A percentile compares a stretch with the other conserved stretches of the same genome.
phyloP scores from a whole-genome alignment of 1,140 invertebrate genomes.

The Drosophila tsacasi region DNA sequence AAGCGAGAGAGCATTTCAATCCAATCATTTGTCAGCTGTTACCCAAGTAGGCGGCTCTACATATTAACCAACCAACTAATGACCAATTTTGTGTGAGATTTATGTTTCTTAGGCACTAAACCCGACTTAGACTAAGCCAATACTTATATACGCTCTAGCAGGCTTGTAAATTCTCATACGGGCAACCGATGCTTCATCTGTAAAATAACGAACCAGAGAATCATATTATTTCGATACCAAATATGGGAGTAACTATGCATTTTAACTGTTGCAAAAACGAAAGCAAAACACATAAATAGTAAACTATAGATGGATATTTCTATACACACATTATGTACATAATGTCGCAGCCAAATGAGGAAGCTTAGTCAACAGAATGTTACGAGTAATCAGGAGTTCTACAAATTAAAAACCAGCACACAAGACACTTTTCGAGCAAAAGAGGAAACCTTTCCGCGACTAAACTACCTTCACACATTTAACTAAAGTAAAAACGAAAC shows the following conservation, averaged over 20 bases:
- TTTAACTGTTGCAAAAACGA: slow-evolving; percentile 60
- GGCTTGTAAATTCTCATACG: slow-evolving; percentile 78
- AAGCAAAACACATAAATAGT: slow-evolving; percentile 47
- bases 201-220: slow-evolving; percentile 63
- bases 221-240: slow-evolving; percentile 67
- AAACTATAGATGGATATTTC: slow-evolving; percentile 53
- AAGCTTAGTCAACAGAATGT: slow-evolving; percentile 36
- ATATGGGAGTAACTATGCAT: slow-evolving; percentile 53
- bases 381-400: slow-evolving; percentile 38
- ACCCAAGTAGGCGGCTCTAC: slow-evolving; percentile 23
- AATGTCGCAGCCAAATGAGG: slow-evolving; percentile 63
- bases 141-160: slow-evolving; percentile 42
- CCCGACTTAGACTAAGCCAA: slow-evolving; percentile 49
- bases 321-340: slow-evolving; percentile 45
- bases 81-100: slow-evolving; percentile 73
- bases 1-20: slow-evolving; percentile 27
- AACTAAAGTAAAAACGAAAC: slow-evolving; percentile 46
- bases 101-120: slow-evolving; percentile 64
- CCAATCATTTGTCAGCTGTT: slow-evolving; percentile 41
- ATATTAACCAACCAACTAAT: slow-evolving; percentile 66
- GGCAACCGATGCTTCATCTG: slow-evolving; percentile 74
- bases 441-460: slow-evolving; percentile 74
- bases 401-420: slow-evolving; percentile 57
- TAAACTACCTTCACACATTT: slow-evolving; percentile 80
- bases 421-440: slow-evolving; percentile 78